phyloP scores from a whole-genome alignment of 2,113 vertebrate genomes.

The Sciurus niger region DNA sequence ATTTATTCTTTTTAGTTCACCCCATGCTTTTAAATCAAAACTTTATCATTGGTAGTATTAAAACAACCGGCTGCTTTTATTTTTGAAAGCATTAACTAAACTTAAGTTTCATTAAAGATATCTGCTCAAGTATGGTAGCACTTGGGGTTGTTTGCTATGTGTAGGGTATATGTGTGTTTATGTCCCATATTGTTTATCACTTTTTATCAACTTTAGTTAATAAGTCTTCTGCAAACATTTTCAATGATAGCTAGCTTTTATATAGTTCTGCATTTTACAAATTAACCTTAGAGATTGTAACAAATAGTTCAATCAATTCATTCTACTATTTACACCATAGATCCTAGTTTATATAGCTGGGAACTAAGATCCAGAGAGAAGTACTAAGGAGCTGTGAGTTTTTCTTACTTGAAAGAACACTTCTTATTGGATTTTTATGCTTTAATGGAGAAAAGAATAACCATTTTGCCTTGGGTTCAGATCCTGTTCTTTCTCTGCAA shows the following conservation, averaged over 20 bases:
- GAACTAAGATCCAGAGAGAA: background rate
- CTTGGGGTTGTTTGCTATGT: background rate
- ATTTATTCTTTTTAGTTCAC: no score
- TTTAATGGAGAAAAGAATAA: background rate
- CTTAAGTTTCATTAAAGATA: slow-evolving; percentile 38
- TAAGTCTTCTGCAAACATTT: slow-evolving; percentile 42
- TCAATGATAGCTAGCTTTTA: slow-evolving; percentile 3
- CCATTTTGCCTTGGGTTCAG: background rate
- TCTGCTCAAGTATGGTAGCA: slow-evolving; percentile 12
- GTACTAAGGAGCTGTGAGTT: background rate
- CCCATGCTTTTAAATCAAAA: slow-evolving; percentile 15
- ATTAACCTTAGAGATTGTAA: slow-evolving; percentile 45
- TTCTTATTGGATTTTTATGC: slow-evolving; percentile 19
- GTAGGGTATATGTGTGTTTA: background rate
- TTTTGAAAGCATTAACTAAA: slow-evolving; percentile 54
- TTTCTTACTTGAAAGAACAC: background rate
- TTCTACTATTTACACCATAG: background rate
- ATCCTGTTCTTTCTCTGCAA: background rate
- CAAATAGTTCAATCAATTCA: slow-evolving; percentile 25
- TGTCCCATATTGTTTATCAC: background rate
- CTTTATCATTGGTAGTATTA: slow-evolving; percentile 20
- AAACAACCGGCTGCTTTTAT: slow-evolving; percentile 11
- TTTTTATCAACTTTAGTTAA: slow-evolving; percentile 36
- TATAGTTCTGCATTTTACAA: slow-evolving; percentile 60
- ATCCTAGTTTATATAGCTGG: background rate